phyloP scores from a whole-genome alignment of 1,140 invertebrate genomes.

The Trichogramma pretiosum region DNA sequence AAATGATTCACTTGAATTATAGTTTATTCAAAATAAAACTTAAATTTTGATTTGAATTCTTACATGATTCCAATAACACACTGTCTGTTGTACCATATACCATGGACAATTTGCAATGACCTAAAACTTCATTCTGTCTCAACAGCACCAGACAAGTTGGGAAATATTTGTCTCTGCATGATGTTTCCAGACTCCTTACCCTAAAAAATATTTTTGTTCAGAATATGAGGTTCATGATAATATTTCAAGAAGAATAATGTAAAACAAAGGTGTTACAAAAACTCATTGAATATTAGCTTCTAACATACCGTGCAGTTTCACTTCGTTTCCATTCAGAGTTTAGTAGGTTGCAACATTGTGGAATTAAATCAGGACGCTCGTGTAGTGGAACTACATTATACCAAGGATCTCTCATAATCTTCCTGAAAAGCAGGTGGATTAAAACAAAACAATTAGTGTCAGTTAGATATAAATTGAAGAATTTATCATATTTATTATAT shows the following conservation, averaged over 20 bases:
- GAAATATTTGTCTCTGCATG: constrained; percentile 60
- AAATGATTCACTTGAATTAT: constrained; percentile 10
- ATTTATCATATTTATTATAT: too few relatives aligned
- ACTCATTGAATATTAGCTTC: not conserved
- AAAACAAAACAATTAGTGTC: too few relatives aligned
- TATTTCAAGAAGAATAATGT: too few relatives aligned
- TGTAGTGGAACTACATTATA: constrained; percentile 57
- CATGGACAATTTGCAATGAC: constrained; percentile 64
- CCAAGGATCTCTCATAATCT: constrained; percentile 29
- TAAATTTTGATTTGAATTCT: constrained; percentile 3
- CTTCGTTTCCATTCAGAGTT: constrained; percentile 75
- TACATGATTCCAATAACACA: constrained; percentile 58
- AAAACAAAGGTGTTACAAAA: too few relatives aligned
- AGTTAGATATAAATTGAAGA: too few relatives aligned
- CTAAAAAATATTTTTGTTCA: constrained; percentile 24
- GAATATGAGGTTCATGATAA: too few relatives aligned
- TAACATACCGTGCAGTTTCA: constrained; percentile 54
- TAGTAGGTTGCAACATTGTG: constrained; percentile 61
- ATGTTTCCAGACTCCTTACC: constrained; percentile 58
- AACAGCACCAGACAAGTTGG: constrained; percentile 64
- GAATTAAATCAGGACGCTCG: constrained; percentile 56
- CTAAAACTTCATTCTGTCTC: constrained; percentile 53
- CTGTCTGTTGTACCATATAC: constrained; percentile 56
- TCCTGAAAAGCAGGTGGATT: constrained; percentile 25
- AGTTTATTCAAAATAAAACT: not conserved